These are phyloP conservation scores for Drosophila picticornis DNA, from an alignment of 2,888 invertebrate genomes.

Conservation along the genomic window DNA sequence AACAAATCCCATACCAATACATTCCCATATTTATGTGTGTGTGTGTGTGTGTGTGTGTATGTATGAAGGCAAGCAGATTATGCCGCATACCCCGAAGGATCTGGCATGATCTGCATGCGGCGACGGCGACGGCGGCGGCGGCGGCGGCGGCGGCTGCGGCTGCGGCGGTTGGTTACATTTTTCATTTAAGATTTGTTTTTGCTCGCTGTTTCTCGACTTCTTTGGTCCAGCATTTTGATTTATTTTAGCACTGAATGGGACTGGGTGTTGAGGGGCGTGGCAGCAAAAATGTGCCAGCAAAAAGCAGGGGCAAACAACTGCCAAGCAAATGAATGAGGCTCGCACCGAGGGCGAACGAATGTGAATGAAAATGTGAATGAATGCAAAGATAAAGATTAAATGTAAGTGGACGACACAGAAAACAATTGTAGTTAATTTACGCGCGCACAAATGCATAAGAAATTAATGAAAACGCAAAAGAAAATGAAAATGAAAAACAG, in stretches of 20 bases:
- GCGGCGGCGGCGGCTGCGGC: background rate
- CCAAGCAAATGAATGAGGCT: conserved; percentile 63
- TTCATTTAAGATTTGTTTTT: conserved; percentile 80
- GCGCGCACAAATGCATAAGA: conserved; percentile 72
- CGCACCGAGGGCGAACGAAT: conserved; percentile 48
- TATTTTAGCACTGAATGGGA: conserved; percentile 74
- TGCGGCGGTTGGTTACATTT: conserved; percentile 70
- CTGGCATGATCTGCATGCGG: conserved; percentile 53
- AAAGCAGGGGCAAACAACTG: conserved; percentile 58
- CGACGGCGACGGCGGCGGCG: conserved; percentile 30
- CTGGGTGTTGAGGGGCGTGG: conserved; percentile 16
- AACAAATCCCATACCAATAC: conserved; percentile 41
- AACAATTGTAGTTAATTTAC: conserved; percentile 80
- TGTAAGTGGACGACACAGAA: conserved; percentile 72
- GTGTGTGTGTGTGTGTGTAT: conserved; percentile 7
- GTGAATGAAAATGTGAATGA: conserved; percentile 59
- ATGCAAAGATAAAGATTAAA: conserved; percentile 74
- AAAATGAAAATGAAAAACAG: conserved; percentile 7
- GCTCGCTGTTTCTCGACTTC: conserved; percentile 18
- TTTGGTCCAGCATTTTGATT: conserved; percentile 66
- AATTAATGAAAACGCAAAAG: conserved; percentile 66
- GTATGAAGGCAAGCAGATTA: conserved; percentile 67
- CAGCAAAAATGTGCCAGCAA: conserved; percentile 43
- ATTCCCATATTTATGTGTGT: conserved; percentile 9
- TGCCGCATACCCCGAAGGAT: conserved; percentile 48